phyloP scores from a whole-genome alignment of 2,888 invertebrate species.

The Drosophila atroscutellata region DNA sequence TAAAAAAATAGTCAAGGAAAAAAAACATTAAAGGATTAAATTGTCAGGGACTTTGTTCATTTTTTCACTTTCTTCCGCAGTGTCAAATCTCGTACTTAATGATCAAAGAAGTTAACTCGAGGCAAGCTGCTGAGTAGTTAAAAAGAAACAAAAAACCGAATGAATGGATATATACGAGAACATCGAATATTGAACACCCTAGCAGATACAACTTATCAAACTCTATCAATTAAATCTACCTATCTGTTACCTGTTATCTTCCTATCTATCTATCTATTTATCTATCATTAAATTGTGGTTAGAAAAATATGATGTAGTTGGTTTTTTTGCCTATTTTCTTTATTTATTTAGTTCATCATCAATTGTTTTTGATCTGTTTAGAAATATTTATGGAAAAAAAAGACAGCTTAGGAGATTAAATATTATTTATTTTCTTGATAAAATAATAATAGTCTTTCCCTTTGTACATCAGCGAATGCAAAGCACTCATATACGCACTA shows the following conservation, averaged over 20 bases:
- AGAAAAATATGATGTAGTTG: neutral
- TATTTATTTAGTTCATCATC: no score
- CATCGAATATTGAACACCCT: conserved; percentile 10
- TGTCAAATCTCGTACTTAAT: conserved; percentile 13
- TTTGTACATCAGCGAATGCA: neutral
- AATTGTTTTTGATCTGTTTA: neutral
- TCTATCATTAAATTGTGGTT: neutral
- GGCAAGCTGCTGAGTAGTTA: conserved; percentile 21
- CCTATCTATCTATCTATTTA: neutral
- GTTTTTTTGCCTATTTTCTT: no score
- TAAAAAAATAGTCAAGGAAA: conserved; percentile 6
- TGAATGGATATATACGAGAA: neutral
- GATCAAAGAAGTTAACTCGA: conserved; percentile 21
- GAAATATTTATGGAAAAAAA: neutral
- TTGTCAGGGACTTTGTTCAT: conserved; percentile 25
- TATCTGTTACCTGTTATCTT: neutral
- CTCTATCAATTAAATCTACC: neutral
- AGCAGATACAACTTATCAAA: neutral
- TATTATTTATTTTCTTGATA: neutral
- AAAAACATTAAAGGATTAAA: conserved; percentile 41
- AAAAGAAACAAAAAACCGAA: conserved; percentile 5
- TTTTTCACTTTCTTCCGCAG: conserved; percentile 18
- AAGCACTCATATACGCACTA: no score
- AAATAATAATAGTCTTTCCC: neutral
- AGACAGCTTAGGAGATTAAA: neutral